Evolutionary conservation across 1,140 invertebrate species (phyloP), one percentile per base, ranked within the genome.

Genomic region (Heliconius nattereri): DNA sequence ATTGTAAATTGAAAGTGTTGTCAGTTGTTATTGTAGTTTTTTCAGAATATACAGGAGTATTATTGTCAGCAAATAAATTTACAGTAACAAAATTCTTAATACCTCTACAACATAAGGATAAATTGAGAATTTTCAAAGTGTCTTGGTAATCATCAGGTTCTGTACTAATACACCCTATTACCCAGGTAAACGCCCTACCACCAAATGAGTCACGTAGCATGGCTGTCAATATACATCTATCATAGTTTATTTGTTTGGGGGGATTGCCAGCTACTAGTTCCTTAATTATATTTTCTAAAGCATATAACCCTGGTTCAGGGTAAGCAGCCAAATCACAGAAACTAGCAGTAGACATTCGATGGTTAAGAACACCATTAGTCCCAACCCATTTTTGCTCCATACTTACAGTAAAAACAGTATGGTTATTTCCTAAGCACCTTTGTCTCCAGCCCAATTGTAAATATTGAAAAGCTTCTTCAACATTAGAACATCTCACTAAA

Each of bases 201-300:
- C 96, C 96, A 93, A 96, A 96, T 2, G 96, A 96, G 86, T 96
- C 96, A 86, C 96, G 95, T 6, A 97, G 85, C 88, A 97, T 94
- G 19, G 96, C 96, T 20, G 96, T 96, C 29, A 97, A 88, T 19
- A 96, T 95, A 54, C 96, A 96, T 83, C 96, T 95, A 81, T 95
- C 95, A 89, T 96, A 97, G 85, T 95, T 95, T 78, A 94, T 93
- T 87, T 92, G 91, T 83, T 95, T 95, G 78, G 94, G 94, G 76
- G 94, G 94, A 75, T 94, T 94, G 5, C 95, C 95, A 83, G 96
- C 95, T 37, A 96, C 93, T 11, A 97, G 85, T 52, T 95, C 94
- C 82, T 95, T 95, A 3, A 96, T 95, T 80, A 96, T 95, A 85
- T 95, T 95, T 83, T 96, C 96, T 82, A 97, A 86, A 76, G 95